A percentile compares a stretch with the other conserved stretches of the same genome.
These are phyloP conservation scores for Diachrysia chrysitis DNA, from an alignment of 2,888 invertebrate species.

Conservation along the genomic window DNA sequence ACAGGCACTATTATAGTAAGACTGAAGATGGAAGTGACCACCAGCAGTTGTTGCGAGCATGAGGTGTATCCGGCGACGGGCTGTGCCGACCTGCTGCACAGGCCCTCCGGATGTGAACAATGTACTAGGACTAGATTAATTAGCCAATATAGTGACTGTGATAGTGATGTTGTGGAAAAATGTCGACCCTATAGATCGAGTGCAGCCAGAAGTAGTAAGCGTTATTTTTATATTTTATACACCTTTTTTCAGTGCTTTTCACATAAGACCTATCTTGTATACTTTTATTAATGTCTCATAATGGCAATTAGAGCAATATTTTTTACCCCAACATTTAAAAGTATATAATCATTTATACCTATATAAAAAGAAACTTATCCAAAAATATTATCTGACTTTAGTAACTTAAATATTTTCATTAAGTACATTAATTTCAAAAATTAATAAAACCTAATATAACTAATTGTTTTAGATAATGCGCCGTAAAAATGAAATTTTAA, in stretches of 20 bases:
- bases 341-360: neutral
- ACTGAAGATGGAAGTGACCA: slow-evolving; percentile 77
- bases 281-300: neutral
- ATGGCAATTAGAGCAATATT: slow-evolving; percentile 8
- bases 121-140: slow-evolving; percentile 83
- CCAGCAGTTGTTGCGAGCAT: slow-evolving; percentile 63
- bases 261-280: slow-evolving; percentile 12
- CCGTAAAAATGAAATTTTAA: neutral
- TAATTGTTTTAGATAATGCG: neutral
- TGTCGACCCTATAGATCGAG: slow-evolving; percentile 79
- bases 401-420: neutral
- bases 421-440: neutral
- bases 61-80: slow-evolving; percentile 61
- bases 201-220: slow-evolving; percentile 85
- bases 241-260: slow-evolving; percentile 7
- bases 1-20: slow-evolving; percentile 82
- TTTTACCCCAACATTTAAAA: neutral
- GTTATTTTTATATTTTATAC: slow-evolving; percentile 54
- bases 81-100: slow-evolving; percentile 66
- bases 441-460: neutral
- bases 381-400: too few species aligned
- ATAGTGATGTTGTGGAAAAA: slow-evolving; percentile 82
- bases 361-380: too few species aligned
- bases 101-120: slow-evolving; percentile 79
- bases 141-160: slow-evolving; percentile 86